Evolutionary conservation across 2,797 vertebrate genomes (phyloP).

Genomic region (Carcharodon carcharias): DNA sequence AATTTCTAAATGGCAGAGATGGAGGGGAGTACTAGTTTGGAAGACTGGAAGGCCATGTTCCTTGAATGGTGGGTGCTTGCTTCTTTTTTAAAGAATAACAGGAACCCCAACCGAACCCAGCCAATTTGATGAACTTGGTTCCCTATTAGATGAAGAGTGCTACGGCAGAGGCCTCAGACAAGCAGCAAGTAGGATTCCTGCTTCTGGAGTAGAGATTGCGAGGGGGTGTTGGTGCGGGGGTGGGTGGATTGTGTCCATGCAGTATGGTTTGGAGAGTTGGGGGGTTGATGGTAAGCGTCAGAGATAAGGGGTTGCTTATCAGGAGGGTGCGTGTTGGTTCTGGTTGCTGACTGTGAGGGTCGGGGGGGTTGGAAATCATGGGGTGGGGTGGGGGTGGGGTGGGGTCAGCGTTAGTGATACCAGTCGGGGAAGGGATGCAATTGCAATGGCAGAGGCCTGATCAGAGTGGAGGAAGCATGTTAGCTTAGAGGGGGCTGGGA

Average conservation of each 20-base stretch:
- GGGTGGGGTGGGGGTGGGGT: neutral
- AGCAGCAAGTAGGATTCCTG: neutral
- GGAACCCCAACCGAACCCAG: neutral
- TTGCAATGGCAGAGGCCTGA: too few relatives aligned
- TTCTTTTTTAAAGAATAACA: neutral
- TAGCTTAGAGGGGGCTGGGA: neutral
- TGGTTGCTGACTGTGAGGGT: too few relatives aligned
- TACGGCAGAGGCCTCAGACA: neutral
- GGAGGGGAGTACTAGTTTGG: neutral
- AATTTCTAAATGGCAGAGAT: neutral
- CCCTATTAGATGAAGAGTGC: neutral
- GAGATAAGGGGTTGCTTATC: too few relatives aligned
- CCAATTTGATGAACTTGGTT: neutral
- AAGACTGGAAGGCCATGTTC: neutral
- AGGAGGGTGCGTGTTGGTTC: too few relatives aligned
- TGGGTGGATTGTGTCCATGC: accelerated
- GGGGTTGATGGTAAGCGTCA: neutral
- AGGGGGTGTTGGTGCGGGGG: neutral
- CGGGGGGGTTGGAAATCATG: neutral
- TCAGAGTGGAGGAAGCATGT: neutral
- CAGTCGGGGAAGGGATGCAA: too few relatives aligned
- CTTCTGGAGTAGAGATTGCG: neutral
- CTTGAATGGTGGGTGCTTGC: neutral
- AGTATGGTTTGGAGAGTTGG: neutral
- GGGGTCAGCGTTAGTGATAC: neutral